Percentiles rank a stretch among this genome's conserved stretches.
Conservation (phyloP, 2,797 vertebrate genomes). For the Podargus strigoides region DNA sequence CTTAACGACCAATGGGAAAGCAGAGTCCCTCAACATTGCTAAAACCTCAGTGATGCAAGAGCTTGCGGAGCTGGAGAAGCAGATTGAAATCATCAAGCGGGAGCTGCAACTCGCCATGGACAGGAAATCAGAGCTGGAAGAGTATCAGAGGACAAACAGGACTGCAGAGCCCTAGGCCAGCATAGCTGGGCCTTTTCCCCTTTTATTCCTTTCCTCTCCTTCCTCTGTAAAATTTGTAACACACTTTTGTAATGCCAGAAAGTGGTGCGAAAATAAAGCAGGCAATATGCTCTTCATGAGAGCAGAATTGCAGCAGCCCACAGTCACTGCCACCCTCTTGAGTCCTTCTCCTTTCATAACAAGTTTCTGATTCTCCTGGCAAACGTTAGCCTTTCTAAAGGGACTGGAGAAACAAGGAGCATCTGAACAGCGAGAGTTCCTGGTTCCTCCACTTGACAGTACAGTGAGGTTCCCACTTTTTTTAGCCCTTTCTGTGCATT, state of each 20-base stretch:
- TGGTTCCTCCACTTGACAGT: slow-evolving; percentile 32
- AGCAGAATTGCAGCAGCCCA: not conserved
- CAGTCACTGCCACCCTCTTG: slow-evolving; percentile 3
- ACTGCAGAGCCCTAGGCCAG: slow-evolving; percentile 70
- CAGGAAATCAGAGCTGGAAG: slow-evolving; percentile 92
- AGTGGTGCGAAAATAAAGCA: slow-evolving; percentile 26
- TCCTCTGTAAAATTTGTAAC: slow-evolving; percentile 49
- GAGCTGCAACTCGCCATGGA: slow-evolving; percentile 92
- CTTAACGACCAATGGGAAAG: slow-evolving; percentile 87
- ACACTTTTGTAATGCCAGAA: slow-evolving; percentile 61
- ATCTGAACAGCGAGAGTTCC: not conserved
- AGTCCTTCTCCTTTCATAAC: slow-evolving; percentile 41
- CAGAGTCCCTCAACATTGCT: slow-evolving; percentile 77
- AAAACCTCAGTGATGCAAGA: slow-evolving; percentile 86
- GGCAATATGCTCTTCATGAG: slow-evolving; percentile 9
- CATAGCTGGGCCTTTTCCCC: not conserved
- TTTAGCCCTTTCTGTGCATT: slow-evolving; percentile 73
- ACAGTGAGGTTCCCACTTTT: slow-evolving; percentile 47
- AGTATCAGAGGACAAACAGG: slow-evolving; percentile 83
- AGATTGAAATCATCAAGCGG: slow-evolving; percentile 91
- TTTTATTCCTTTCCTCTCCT: not conserved
- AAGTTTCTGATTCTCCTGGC: slow-evolving; percentile 7
- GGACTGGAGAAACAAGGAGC: slow-evolving; percentile 5
- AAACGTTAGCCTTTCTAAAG: slow-evolving; percentile 10
- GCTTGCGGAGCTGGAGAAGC: slow-evolving; percentile 89